Conservation (phyloP, 2,888 invertebrate genomes). For the Brachylomia viminalis region DNA sequence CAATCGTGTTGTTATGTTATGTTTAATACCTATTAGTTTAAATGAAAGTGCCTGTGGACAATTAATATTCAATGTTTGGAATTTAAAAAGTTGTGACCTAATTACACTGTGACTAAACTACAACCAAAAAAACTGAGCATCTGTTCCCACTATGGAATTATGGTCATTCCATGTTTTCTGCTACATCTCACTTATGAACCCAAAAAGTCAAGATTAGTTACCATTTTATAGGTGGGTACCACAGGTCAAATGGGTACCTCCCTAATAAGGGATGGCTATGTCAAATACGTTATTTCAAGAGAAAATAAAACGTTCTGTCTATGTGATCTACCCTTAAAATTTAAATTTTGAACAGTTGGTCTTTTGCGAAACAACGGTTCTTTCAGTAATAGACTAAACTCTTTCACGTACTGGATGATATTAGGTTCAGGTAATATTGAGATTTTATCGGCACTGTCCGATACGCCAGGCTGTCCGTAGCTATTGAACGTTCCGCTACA, state of each 20-base stretch:
- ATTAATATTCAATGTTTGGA: not conserved
- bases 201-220: not conserved
- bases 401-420: not conserved
- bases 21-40: not conserved
- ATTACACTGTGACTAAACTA: not conserved
- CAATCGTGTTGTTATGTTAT: not conserved
- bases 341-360: not conserved
- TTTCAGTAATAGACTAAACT: not conserved
- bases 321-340: not conserved
- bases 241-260: not conserved
- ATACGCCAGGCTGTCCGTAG: not conserved
- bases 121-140: not conserved
- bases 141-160: not conserved
- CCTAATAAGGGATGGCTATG: not conserved
- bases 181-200: not conserved
- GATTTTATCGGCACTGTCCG: not conserved
- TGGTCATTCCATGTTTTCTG: not conserved
- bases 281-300: not conserved
- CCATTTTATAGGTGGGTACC: not conserved
- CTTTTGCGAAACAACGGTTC: no score
- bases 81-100: not conserved
- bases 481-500: not conserved
- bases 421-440: not conserved
- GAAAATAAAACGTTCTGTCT: not conserved
- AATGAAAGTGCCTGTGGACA: not conserved